These are phyloP conservation scores for Cygnus buccinator DNA, from an alignment of 2,113 vertebrate genomes.

Conservation along the genomic window DNA sequence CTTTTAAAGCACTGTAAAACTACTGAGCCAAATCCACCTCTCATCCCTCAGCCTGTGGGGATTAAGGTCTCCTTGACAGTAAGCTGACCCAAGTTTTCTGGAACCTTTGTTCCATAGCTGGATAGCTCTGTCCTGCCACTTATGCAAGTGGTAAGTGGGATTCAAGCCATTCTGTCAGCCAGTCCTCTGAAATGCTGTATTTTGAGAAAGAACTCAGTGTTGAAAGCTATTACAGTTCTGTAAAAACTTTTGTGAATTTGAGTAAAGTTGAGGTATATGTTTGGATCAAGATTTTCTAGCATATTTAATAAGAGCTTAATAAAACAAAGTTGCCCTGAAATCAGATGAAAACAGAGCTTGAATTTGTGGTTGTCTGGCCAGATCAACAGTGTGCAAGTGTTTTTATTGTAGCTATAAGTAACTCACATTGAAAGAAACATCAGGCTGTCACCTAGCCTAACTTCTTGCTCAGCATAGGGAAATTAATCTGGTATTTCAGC, in stretches of 20 bases:
- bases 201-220: neutral
- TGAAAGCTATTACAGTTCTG: neutral
- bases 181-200: neutral
- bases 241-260: slow-evolving; percentile 15
- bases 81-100: neutral
- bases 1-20: neutral
- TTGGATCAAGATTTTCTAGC: neutral
- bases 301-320: neutral
- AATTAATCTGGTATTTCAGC: neutral
- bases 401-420: neutral
- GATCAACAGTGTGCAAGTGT: neutral
- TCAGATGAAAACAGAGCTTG: neutral
- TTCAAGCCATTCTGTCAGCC: neutral
- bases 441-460: neutral
- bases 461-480: neutral
- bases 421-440: neutral
- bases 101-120: neutral
- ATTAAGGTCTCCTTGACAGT: neutral
- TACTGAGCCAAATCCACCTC: neutral
- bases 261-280: neutral
- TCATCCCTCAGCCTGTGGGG: neutral
- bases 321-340: neutral
- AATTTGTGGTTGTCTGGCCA: neutral
- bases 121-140: neutral
- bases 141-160: neutral